Conservation (phyloP, 2,888 invertebrate species). For the Corythucha ciliata region DNA sequence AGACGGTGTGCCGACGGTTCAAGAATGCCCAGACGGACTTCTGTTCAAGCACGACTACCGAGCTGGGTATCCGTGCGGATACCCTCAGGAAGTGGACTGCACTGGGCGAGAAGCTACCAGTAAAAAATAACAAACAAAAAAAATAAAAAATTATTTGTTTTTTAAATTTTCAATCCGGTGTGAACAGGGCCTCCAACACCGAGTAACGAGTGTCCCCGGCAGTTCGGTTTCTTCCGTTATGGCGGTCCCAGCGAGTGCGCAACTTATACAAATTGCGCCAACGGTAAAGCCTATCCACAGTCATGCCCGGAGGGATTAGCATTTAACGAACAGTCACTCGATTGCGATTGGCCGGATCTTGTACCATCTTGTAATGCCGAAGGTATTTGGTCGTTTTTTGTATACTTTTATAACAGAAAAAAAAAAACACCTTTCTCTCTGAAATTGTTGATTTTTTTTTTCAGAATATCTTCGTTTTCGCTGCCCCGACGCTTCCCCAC, state of each 20-base stretch:
- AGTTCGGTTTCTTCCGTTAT: conserved; percentile 68
- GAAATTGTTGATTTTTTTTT: conserved; percentile 34
- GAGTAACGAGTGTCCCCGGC: conserved; percentile 71
- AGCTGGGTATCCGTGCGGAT: conserved; percentile 68
- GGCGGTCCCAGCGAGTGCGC: conserved; percentile 62
- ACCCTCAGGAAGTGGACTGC: conserved; percentile 74
- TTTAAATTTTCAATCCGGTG: too few species aligned
- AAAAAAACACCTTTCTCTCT: not conserved
- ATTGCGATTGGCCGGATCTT: conserved; percentile 83
- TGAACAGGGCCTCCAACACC: conserved; percentile 63
- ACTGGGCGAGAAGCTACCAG: conserved; percentile 57
- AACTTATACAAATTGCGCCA: conserved; percentile 70
- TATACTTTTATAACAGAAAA: not conserved
- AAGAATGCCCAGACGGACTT: conserved; percentile 72
- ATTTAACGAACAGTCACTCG: conserved; percentile 59
- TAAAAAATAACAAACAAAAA: conserved; percentile 42
- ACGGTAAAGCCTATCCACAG: conserved; percentile 60
- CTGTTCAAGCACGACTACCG: conserved; percentile 63
- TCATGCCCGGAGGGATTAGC: conserved; percentile 78
- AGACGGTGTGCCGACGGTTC: conserved; percentile 59
- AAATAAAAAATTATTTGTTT: conserved; percentile 24
- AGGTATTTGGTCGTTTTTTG: too few species aligned
- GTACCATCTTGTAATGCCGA: conserved; percentile 71
- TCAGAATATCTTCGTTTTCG: conserved; percentile 67
- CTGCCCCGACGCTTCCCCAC: conserved; percentile 51